Evolutionary conservation across 2,113 vertebrate genomes (phyloP).

Genomic region (Panthera uncia): DNA sequence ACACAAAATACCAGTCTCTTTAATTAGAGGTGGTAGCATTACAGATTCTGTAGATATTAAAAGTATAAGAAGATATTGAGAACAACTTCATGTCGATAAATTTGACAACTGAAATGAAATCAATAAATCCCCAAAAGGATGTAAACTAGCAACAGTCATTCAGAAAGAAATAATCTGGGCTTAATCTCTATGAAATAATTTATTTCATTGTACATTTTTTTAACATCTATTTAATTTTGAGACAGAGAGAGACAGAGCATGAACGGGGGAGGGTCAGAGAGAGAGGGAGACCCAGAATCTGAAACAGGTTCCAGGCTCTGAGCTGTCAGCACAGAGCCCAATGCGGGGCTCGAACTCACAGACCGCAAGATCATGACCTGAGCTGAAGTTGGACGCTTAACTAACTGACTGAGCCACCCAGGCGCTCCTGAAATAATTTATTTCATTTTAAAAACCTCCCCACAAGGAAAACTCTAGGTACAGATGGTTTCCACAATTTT

Average conservation of each 20-base stretch:
- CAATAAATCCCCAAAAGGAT: not conserved
- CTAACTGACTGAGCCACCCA: no score
- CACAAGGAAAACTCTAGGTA: not conserved
- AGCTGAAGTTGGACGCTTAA: no score
- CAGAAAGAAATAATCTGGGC: not conserved
- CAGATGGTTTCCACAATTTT: not conserved
- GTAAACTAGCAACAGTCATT: not conserved
- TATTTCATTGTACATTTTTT: not conserved
- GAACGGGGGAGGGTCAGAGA: no score
- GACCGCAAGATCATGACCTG: no score
- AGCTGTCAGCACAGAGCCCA: no score
- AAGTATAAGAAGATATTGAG: not conserved
- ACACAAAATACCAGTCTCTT: not conserved
- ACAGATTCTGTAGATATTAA: not conserved
- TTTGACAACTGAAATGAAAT: not conserved
- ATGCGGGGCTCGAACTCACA: no score
- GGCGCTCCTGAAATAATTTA: no score
- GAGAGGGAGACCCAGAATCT: no score
- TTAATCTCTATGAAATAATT: not conserved
- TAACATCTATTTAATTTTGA: no score
- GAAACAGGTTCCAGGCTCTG: no score
- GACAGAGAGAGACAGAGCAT: no score
- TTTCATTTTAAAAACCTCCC: not conserved
- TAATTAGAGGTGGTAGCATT: not conserved
- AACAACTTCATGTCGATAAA: not conserved